A percentile compares a stretch with the other conserved stretches of the same genome.
These are phyloP conservation scores for Euzetes globulus DNA, from an alignment of 2,888 invertebrate species.

Conservation along the genomic window DNA sequence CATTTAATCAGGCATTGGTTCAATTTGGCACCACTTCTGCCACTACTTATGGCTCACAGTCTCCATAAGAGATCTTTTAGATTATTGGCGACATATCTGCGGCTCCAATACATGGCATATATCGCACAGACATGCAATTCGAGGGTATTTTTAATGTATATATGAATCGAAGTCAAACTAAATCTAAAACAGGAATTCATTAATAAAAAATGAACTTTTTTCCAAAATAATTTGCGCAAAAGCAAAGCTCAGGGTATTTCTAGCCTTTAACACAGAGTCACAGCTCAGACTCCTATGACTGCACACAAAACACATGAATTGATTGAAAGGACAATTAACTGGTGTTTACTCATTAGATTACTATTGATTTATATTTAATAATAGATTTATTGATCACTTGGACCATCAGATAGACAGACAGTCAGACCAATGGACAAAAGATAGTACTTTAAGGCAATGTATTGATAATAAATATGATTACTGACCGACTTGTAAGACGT, in stretches of 20 bases:
- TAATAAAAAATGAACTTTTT: not conserved
- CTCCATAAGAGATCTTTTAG: not conserved
- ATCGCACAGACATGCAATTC: not conserved
- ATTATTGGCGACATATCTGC: not conserved
- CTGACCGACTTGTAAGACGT: constrained; percentile 75
- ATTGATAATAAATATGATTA: not conserved
- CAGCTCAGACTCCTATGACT: too few species aligned
- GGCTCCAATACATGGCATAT: not conserved
- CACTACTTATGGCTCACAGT: not conserved
- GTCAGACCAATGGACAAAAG: not conserved
- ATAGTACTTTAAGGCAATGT: not conserved
- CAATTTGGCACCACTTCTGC: not conserved
- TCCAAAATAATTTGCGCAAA: not conserved
- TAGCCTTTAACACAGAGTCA: too few species aligned
- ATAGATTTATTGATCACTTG: not conserved
- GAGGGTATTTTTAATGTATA: not conserved
- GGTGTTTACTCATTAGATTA: not conserved
- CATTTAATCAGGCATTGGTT: not conserved
- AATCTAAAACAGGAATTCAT: not conserved
- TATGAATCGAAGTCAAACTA: not conserved
- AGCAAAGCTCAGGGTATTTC: not conserved
- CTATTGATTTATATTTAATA: not conserved
- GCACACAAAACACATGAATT: not conserved
- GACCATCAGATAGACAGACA: not conserved
- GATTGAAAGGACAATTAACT: not conserved